A percentile compares a stretch with the other conserved stretches of the same genome.
Evolutionary conservation across 2,888 invertebrate genomes (phyloP).

Genomic region (Tipula vernalis): DNA sequence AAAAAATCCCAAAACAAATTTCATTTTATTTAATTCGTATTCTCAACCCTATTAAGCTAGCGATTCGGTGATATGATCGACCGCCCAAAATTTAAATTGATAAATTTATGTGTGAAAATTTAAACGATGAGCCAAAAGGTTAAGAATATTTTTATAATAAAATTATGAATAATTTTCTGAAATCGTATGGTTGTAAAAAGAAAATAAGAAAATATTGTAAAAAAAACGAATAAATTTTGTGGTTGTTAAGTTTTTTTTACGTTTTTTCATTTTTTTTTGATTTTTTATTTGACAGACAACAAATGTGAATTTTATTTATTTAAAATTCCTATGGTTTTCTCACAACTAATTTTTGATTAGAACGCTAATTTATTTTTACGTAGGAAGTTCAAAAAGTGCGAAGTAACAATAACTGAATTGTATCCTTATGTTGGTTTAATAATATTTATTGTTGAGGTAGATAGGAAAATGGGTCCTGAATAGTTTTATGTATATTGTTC

Average conservation of each 20-base stretch:
- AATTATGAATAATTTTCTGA: background rate
- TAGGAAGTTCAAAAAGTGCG: background rate
- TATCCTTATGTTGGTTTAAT: background rate
- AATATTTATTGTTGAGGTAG: background rate
- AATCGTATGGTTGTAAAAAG: background rate
- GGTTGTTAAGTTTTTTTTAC: background rate
- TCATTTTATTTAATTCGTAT: background rate
- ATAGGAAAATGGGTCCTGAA: too few species aligned
- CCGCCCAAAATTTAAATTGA: background rate
- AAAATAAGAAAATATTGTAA: too few species aligned
- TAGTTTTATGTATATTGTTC: too few species aligned
- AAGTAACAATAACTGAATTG: background rate
- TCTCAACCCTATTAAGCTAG: background rate
- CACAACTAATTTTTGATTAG: background rate
- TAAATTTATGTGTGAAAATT: background rate
- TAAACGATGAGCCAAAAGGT: background rate
- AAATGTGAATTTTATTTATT: background rate
- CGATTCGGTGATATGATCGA: background rate
- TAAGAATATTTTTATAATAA: background rate
- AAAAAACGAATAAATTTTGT: background rate
- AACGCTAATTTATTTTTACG: background rate
- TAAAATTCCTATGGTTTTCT: background rate
- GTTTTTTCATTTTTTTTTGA: background rate
- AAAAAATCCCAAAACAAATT: background rate
- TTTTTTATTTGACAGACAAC: background rate